Evolutionary conservation across 2,113 vertebrate genomes (phyloP).

Genomic region (Albula goreensis): DNA sequence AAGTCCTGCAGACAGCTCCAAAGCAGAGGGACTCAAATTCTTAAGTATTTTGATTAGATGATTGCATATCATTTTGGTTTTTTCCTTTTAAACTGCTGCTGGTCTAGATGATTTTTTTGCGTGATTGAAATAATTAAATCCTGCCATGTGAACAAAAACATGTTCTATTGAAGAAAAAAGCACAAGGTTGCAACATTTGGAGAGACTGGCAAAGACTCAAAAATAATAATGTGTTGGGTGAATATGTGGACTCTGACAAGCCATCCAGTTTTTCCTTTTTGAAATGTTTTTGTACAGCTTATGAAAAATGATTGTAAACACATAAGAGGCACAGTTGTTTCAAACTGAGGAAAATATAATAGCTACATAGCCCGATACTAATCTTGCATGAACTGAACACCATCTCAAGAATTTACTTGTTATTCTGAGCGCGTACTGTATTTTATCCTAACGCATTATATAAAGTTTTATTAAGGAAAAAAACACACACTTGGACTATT

Average conservation of each 20-base stretch:
- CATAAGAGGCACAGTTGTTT: background rate
- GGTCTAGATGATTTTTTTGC: background rate
- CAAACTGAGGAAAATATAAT: constrained; percentile 9
- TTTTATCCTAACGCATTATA: constrained; percentile 36
- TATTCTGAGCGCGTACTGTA: constrained; percentile 33
- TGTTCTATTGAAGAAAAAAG: background rate
- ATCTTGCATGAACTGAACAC: constrained; percentile 24
- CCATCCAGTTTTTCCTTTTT: background rate
- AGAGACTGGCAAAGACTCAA: constrained; percentile 6
- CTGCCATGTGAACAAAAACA: background rate
- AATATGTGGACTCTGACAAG: background rate
- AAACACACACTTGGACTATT: constrained; percentile 45
- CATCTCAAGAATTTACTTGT: constrained; percentile 32
- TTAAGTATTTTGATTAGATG: background rate
- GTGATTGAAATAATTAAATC: constrained; percentile 5
- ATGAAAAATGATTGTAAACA: constrained; percentile 8
- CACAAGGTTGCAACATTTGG: background rate
- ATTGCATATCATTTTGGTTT: constrained; percentile 31
- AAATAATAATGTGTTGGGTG: constrained; percentile 22
- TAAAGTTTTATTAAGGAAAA: constrained; percentile 16
- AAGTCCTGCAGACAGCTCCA: background rate
- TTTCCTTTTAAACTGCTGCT: background rate
- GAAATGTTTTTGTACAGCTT: constrained; percentile 17
- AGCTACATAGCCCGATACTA: background rate
- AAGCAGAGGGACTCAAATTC: background rate